Base-by-base conservation (phyloP, 2,113 vertebrate genomes). In the Vidua chalybeata region DNA sequence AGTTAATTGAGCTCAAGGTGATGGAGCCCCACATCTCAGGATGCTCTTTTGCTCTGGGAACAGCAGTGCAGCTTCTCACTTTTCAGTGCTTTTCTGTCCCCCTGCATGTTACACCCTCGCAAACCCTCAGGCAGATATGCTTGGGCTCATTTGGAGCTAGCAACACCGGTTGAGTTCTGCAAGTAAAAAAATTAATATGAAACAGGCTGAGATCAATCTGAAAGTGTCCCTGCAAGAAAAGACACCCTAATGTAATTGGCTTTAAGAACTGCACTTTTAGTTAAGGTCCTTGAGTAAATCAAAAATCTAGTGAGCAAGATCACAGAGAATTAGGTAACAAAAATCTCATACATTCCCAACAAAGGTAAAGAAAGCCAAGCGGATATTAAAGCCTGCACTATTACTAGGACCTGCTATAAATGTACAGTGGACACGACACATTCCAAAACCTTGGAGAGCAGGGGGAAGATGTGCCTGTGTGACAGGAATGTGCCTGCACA, bases 101-200 rank as follows among this genome's bases (percentile, higher is more conserved):
- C 35, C 22, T 0, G 0, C 17, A 21, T 2, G 1, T 7, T 35
- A 10, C 26, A 10, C 19, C 89, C 61, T 35, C 21, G 1, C 10
- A 84, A 69, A 74, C 33, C 46, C 55, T 80, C 51, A 27, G 35
- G 41, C 62, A 54, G 49, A 31, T 20, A 9, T 61, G 18, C 51
- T 69, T 77, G 46, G 56, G 49, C 22, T 91, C n/a, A 6, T 72
- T 75, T 52, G 54, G 24, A 93, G 31, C 37, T 58, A 26, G 27
- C 27, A 55, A 39, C 0, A 0, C 9, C 49, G 49, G 62, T 33
- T 43, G 41, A 69, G 41, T 69, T 67, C 63, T 86, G 68, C 37
- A 76, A 67, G 85, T 30, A 43, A 79, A 85, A 84, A 89, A 52
- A 69, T 77, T 75, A 74, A 54, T 85, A 62, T 41, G 51, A 80